Conservation (phyloP, 2,113 vertebrate species). For the Hippocampus comes region DNA sequence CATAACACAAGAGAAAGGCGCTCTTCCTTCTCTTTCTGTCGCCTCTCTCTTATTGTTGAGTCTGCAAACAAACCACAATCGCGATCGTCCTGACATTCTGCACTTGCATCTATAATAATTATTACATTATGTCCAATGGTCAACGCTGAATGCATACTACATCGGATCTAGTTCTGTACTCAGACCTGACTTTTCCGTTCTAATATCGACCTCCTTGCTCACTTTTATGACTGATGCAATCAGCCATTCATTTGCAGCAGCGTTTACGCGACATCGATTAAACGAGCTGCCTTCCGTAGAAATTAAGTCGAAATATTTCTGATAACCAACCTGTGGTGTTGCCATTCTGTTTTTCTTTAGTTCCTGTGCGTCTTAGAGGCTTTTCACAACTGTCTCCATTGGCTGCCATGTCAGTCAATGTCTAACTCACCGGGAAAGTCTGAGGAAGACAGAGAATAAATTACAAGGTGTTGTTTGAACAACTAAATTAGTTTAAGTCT, state of each 20-base stretch:
- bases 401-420: conserved; percentile 88
- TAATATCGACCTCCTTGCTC: conserved; percentile 2
- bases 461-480: not conserved
- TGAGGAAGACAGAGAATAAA: conserved; percentile 3
- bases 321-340: conserved; percentile 80
- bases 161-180: not conserved
- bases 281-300: not conserved
- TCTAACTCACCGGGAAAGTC: conserved; percentile 31
- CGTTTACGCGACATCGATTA: not conserved
- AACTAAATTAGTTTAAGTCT: not conserved
- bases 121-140: conserved; percentile 4
- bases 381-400: conserved; percentile 87
- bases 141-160: conserved; percentile 21
- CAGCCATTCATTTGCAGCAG: not conserved
- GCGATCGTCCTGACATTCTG: conserved; percentile 8
- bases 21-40: conserved; percentile 83
- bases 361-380: conserved; percentile 79
- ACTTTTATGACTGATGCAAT: conserved; percentile 9
- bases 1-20: conserved; percentile 89
- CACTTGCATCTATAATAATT: not conserved
- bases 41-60: conserved; percentile 76
- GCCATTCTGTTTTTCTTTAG: conserved; percentile 89
- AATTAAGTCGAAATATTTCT: not conserved
- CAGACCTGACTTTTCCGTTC: not conserved
- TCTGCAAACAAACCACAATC: conserved; percentile 47